Percentiles rank a stretch among this genome's conserved stretches.
phyloP scores from a whole-genome alignment of 1,140 invertebrate species.

The Drosophila pectinifera region DNA sequence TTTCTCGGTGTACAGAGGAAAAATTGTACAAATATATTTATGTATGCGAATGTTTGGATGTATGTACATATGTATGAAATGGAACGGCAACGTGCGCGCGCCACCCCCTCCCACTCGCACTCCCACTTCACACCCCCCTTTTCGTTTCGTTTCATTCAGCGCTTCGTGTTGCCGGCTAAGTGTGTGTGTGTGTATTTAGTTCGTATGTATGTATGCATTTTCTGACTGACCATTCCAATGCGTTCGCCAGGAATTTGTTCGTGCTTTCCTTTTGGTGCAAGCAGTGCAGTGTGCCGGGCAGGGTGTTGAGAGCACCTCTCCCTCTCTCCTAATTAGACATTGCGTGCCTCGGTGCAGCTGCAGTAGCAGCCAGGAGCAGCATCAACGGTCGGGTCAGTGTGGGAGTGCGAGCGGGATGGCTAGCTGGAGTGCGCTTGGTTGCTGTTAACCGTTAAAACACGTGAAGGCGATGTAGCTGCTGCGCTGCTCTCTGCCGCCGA shows the following conservation, averaged over 20 bases:
- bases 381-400: neutral
- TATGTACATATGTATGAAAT: constrained; percentile 9
- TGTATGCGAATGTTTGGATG: neutral
- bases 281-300: constrained; percentile 12
- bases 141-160: constrained; percentile 50
- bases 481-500: constrained; percentile 5
- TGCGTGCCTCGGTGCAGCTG: constrained; percentile 40
- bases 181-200: constrained; percentile 34
- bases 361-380: constrained; percentile 18
- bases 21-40: constrained; percentile 39
- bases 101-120: constrained; percentile 6
- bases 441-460: constrained; percentile 72
- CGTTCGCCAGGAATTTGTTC: constrained; percentile 48
- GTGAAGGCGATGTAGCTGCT: constrained; percentile 41
- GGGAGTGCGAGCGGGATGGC: constrained; percentile 26
- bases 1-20: constrained; percentile 51
- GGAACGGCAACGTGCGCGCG: constrained; percentile 52
- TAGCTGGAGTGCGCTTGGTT: constrained; percentile 37
- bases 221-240: constrained; percentile 50
- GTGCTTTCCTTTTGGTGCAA: constrained; percentile 7
- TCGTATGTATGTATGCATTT: constrained; percentile 17
- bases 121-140: constrained; percentile 29
- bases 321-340: constrained; percentile 36
- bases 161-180: constrained; percentile 40
- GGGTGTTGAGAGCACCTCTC: constrained; percentile 12